phyloP scores from a whole-genome alignment of 2,113 vertebrate genomes.

The Etheostoma spectabile region DNA sequence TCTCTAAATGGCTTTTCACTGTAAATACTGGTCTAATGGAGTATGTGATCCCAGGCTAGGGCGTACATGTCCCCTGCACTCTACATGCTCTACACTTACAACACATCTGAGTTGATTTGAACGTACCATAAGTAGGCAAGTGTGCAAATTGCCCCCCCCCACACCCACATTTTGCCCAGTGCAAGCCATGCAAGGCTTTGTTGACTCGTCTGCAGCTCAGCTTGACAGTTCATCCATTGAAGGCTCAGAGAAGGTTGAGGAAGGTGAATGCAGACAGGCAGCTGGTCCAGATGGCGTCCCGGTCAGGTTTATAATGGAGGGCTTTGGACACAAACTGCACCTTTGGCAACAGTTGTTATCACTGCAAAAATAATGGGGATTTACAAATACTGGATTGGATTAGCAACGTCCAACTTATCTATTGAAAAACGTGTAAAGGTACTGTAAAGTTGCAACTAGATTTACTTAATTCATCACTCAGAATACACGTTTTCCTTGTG shows the following conservation, averaged over 20 bases:
- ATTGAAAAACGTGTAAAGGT: no score
- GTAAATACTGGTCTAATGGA: neutral
- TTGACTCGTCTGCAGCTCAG: constrained; percentile 46
- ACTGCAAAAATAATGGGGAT: neutral
- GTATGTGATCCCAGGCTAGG: no score
- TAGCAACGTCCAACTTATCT: neutral
- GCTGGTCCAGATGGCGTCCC: constrained; percentile 54
- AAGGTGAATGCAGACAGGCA: constrained; percentile 47
- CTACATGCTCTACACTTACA: no score
- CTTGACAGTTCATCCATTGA: constrained; percentile 42
- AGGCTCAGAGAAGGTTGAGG: constrained; percentile 23
- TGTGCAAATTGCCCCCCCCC: no score
- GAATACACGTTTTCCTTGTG: neutral
- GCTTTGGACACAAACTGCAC: neutral
- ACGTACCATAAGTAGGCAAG: no score
- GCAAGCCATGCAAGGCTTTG: constrained; percentile 26
- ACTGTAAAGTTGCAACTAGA: neutral
- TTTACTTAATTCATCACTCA: no score
- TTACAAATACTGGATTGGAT: neutral
- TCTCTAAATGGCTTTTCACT: neutral
- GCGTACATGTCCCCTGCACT: no score
- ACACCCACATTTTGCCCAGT: no score
- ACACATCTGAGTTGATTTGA: no score
- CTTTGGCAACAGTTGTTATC: neutral
- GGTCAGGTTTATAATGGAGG: constrained; percentile 14